A percentile compares a stretch with the other conserved stretches of the same genome.
Evolutionary conservation across 2,888 invertebrate genomes (phyloP).

Genomic region (Drosophila barbarae): DNA sequence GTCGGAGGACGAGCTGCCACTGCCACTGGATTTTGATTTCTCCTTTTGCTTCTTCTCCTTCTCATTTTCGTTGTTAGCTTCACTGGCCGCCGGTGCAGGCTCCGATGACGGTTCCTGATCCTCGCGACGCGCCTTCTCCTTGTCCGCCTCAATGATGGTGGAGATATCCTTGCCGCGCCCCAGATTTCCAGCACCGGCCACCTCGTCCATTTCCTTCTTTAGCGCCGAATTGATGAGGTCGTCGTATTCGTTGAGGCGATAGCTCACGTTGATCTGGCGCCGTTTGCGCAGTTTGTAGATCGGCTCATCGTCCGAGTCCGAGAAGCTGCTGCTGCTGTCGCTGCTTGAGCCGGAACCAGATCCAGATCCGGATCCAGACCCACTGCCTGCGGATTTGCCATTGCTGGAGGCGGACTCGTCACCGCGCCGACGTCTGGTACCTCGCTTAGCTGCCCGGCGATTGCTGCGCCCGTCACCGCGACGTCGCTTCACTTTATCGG

Average conservation of each 20-base stretch:
- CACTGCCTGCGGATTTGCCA: conserved; percentile 51
- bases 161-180: conserved; percentile 94
- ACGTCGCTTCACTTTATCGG: conserved; percentile 73
- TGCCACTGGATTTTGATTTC: conserved; percentile 40
- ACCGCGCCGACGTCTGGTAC: conserved; percentile 60
- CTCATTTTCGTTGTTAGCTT: not conserved
- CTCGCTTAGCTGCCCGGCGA: conserved; percentile 64
- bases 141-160: conserved; percentile 90
- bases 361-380: conserved; percentile 47
- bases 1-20: conserved; percentile 72
- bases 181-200: conserved; percentile 88
- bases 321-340: conserved; percentile 57
- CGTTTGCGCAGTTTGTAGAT: conserved; percentile 92
- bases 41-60: conserved; percentile 49
- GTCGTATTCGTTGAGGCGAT: conserved; percentile 95
- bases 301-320: conserved; percentile 84
- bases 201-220: conserved; percentile 86
- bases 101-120: conserved; percentile 49
- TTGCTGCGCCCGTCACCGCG: conserved; percentile 74
- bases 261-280: conserved; percentile 89
- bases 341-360: conserved; percentile 55
- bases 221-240: conserved; percentile 96
- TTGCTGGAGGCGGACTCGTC: conserved; percentile 65
- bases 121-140: conserved; percentile 81
- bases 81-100: conserved; percentile 60